phyloP scores from a whole-genome alignment of 2,797 vertebrate species.

The Vespertilio murinus region DNA sequence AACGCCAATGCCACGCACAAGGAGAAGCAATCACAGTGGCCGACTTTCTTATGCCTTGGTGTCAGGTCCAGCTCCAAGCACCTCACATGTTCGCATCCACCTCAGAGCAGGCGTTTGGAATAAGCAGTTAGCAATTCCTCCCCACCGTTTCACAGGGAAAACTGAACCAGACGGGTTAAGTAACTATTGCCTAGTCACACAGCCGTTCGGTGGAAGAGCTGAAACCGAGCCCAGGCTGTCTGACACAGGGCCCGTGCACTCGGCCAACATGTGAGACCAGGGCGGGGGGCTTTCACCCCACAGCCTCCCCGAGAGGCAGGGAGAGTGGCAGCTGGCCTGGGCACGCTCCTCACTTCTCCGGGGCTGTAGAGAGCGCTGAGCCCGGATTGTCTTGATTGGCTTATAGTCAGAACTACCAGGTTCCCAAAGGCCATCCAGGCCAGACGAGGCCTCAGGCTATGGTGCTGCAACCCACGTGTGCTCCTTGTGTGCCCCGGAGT shows the following conservation, averaged over 20 bases:
- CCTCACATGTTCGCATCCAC: neutral
- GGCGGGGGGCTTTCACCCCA: neutral
- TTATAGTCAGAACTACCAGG: conserved; percentile 2
- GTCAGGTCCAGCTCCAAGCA: neutral
- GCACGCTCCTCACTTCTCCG: neutral
- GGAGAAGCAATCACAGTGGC: neutral
- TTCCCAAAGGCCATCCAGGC: neutral
- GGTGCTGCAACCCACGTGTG: neutral
- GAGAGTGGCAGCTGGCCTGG: neutral
- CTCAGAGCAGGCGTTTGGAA: neutral
- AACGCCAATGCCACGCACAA: neutral
- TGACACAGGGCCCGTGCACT: neutral
- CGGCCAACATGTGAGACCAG: neutral
- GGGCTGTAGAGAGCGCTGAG: neutral
- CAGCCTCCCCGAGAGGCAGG: neutral
- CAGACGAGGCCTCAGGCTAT: neutral
- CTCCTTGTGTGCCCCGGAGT: neutral
- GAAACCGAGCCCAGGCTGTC: neutral
- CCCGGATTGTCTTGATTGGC: neutral
- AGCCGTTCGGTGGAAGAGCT: neutral
- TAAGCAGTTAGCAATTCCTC: neutral
- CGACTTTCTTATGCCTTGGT: neutral
- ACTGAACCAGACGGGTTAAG: neutral
- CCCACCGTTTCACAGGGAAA: neutral
- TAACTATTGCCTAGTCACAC: neutral